Percentiles rank a stretch among this genome's conserved stretches.
These are phyloP conservation scores for Passer domesticus DNA, from an alignment of 2,113 vertebrate genomes.

Conservation along the genomic window DNA sequence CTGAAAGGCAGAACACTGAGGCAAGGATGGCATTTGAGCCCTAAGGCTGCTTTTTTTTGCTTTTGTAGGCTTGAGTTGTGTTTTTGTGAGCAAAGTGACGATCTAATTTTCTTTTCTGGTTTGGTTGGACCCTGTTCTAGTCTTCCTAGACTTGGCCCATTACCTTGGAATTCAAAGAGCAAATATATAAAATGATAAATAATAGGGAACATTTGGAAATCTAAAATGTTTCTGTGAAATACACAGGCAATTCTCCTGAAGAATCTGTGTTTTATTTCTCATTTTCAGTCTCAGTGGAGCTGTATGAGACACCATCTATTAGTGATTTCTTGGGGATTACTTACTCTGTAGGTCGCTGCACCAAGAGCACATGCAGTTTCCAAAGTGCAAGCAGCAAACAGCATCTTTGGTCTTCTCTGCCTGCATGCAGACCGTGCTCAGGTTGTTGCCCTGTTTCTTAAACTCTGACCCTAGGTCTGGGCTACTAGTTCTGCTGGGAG, in stretches of 20 bases:
- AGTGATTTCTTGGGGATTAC: slow-evolving; percentile 58
- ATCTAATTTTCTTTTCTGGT: slow-evolving; percentile 45
- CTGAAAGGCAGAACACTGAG: slow-evolving; percentile 3
- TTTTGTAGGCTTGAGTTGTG: slow-evolving; percentile 1
- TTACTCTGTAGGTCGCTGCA: slow-evolving; percentile 42
- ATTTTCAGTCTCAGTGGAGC: slow-evolving; percentile 26
- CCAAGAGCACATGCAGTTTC: not conserved
- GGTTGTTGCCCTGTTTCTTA: not conserved
- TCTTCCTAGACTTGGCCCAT: slow-evolving; percentile 46
- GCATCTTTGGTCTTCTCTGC: not conserved
- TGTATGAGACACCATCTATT: slow-evolving; percentile 46
- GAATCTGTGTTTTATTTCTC: slow-evolving; percentile 19
- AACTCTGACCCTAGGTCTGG: not conserved
- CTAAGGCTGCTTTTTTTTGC: not conserved
- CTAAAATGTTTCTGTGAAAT: slow-evolving; percentile 31
- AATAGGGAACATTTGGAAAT: slow-evolving; percentile 57
- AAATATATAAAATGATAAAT: slow-evolving; percentile 60
- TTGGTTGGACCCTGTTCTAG: slow-evolving; percentile 36
- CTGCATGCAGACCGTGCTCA: not conserved
- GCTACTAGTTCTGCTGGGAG: not conserved
- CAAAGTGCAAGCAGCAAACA: not conserved
- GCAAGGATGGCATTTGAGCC: not conserved
- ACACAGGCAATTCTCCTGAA: slow-evolving; percentile 23
- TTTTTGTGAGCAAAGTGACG: slow-evolving; percentile 27
- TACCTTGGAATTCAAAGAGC: slow-evolving; percentile 38